Evolutionary conservation across 2,113 vertebrate species (phyloP).

Genomic region (Menidia beryllina): DNA sequence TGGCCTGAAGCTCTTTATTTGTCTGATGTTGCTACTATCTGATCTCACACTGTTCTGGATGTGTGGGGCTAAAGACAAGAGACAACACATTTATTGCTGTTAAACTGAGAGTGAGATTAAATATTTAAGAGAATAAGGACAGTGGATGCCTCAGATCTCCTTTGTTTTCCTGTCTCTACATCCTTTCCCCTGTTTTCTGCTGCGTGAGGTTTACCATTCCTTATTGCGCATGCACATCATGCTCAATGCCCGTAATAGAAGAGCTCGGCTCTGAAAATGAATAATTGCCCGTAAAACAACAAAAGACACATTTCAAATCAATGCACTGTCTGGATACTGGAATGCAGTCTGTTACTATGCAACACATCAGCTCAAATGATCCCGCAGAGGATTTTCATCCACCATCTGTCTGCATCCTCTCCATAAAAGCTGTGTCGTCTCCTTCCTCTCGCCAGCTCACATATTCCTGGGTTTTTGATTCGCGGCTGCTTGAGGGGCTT

Average conservation of each 20-base stretch:
- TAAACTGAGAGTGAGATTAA: background rate
- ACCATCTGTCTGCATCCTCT: slow-evolving; percentile 34
- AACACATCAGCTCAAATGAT: slow-evolving; percentile 57
- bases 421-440: slow-evolving; percentile 32
- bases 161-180: background rate
- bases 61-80: background rate
- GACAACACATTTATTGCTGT: background rate
- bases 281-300: slow-evolving; percentile 40
- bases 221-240: slow-evolving; percentile 46
- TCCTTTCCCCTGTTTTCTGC: slow-evolving; percentile 21
- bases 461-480: slow-evolving; percentile 47
- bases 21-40: slow-evolving; percentile 2
- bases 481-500: slow-evolving; percentile 11
- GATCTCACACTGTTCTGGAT: background rate
- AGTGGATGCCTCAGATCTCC: background rate
- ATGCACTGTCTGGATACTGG: slow-evolving; percentile 31
- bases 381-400: slow-evolving; percentile 45
- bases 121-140: slow-evolving; percentile 15
- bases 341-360: slow-evolving; percentile 69
- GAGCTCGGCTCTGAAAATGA: slow-evolving; percentile 21
- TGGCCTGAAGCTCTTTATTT: background rate
- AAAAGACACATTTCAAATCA: slow-evolving; percentile 62
- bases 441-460: slow-evolving; percentile 21
- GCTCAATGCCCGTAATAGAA: slow-evolving; percentile 45
- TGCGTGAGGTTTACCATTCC: slow-evolving; percentile 7